Conservation (phyloP, 2,888 invertebrate genomes). For the Drosophila putrida region DNA sequence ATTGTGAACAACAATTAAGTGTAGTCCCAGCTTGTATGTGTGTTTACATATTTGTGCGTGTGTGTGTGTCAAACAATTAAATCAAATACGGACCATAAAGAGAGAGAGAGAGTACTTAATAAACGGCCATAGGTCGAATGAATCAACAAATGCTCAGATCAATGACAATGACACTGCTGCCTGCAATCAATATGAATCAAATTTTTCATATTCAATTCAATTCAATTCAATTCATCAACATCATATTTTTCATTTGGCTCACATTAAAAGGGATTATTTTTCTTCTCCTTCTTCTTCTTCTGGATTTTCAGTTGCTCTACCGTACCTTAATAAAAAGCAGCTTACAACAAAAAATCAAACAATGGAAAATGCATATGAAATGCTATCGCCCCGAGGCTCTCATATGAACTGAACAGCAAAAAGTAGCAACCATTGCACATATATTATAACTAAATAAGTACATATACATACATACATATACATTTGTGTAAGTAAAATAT, state of each 20-base stretch:
- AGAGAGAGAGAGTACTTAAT: conserved; percentile 18
- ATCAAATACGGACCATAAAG: conserved; percentile 42
- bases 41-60: neutral
- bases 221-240: conserved; percentile 8
- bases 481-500: neutral
- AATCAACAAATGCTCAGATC: conserved; percentile 17
- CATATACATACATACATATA: neutral
- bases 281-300: no score
- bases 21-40: conserved; percentile 1
- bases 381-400: conserved; percentile 9
- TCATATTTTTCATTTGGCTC: neutral
- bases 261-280: neutral
- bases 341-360: conserved; percentile 5
- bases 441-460: conserved; percentile 22
- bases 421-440: conserved; percentile 11
- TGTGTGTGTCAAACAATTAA: conserved; percentile 31
- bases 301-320: conserved; percentile 2
- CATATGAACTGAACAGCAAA: conserved; percentile 1
- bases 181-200: conserved; percentile 6
- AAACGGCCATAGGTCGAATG: conserved; percentile 24
- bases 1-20: conserved; percentile 37
- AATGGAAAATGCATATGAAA: conserved; percentile 28
- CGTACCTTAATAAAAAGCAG: neutral
- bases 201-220: neutral
- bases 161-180: neutral